phyloP scores from a whole-genome alignment of 2,113 vertebrate species.

The Cynoglossus semilaevis region DNA sequence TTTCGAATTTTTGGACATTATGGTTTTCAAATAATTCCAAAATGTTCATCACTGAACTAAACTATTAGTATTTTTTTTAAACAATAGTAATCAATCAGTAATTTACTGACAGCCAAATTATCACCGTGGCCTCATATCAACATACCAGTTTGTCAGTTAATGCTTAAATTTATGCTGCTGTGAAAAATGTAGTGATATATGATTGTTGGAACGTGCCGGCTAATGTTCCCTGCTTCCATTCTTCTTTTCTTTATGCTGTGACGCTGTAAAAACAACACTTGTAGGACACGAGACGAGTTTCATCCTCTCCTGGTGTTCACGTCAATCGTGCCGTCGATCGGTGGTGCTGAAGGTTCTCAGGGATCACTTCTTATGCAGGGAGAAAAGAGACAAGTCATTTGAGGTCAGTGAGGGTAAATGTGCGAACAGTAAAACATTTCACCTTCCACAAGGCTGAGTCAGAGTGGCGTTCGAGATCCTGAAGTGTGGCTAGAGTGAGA shows the following conservation, averaged over 20 bases:
- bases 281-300: slow-evolving; percentile 52
- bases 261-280: slow-evolving; percentile 44
- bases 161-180: slow-evolving; percentile 11
- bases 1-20: too few relatives aligned
- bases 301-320: slow-evolving; percentile 44
- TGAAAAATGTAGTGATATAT: slow-evolving; percentile 5
- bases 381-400: slow-evolving; percentile 52
- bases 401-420: slow-evolving; percentile 60
- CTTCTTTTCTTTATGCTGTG: slow-evolving; percentile 26
- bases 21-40: too few relatives aligned
- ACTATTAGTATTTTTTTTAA: not conserved
- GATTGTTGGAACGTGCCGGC: slow-evolving; percentile 30
- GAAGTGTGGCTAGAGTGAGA: slow-evolving; percentile 5
- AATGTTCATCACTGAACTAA: not conserved
- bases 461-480: slow-evolving; percentile 33
- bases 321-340: slow-evolving; percentile 53
- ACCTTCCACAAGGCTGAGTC: slow-evolving; percentile 59
- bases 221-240: slow-evolving; percentile 23
- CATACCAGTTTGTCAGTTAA: not conserved
- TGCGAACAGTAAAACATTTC: slow-evolving; percentile 65
- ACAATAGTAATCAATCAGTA: slow-evolving; percentile 5
- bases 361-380: slow-evolving; percentile 64
- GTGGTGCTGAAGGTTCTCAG: slow-evolving; percentile 70
- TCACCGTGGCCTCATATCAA: slow-evolving; percentile 12
- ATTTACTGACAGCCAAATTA: slow-evolving; percentile 1